A percentile compares a stretch with the other conserved stretches of the same genome.
phyloP scores from a whole-genome alignment of 2,888 invertebrate genomes.

The Zootermopsis nevadensis region DNA sequence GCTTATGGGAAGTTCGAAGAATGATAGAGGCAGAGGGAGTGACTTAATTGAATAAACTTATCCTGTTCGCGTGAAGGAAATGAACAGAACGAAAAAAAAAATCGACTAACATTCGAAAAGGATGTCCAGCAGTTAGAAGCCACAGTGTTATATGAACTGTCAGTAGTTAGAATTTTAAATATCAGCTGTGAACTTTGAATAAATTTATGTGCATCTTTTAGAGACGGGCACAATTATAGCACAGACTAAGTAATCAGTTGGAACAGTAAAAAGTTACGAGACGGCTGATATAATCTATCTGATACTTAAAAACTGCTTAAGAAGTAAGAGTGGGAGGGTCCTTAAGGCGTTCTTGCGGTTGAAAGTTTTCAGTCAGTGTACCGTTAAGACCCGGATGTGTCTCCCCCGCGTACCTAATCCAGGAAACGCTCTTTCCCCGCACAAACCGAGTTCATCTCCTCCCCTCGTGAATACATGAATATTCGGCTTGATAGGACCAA shows the following conservation, averaged over 20 bases:
- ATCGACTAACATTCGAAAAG: no score
- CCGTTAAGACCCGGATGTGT: not conserved
- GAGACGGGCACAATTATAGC: not conserved
- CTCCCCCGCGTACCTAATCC: not conserved
- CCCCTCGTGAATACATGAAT: slow-evolving; percentile 1
- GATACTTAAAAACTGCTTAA: not conserved
- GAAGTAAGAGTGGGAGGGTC: not conserved
- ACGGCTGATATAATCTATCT: not conserved
- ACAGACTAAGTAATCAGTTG: not conserved
- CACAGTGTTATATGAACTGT: not conserved
- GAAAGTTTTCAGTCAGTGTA: not conserved
- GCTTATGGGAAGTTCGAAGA: no score
- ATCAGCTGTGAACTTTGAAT: no score
- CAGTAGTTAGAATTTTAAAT: no score
- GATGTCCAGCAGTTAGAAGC: no score
- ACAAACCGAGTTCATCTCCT: slow-evolving; percentile 1
- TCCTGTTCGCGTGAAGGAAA: not conserved
- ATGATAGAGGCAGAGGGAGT: not conserved
- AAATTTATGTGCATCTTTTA: no score
- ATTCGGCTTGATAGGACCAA: not conserved
- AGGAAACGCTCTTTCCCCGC: not conserved
- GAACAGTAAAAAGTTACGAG: not conserved
- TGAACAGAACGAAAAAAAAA: not conserved
- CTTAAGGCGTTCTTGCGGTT: not conserved
- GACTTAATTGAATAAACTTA: not conserved